Base-by-base conservation (phyloP, 2,113 vertebrate genomes). In the Odontesthes bonariensis region DNA sequence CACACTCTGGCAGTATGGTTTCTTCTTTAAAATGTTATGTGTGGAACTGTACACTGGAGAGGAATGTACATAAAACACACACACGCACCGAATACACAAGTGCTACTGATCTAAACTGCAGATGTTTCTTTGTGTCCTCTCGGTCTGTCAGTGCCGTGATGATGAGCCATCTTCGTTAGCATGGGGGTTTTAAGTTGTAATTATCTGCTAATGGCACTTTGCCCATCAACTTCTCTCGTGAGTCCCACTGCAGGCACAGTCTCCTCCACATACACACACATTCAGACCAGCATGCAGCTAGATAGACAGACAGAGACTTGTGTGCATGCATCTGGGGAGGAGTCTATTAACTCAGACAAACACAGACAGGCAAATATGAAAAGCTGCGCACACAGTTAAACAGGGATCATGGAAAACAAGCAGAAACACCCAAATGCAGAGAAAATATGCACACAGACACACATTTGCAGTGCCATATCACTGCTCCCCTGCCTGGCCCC, bases 161-260 rank as follows among this genome's bases (percentile, higher is more conserved):
- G 86, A 90, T 87, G 81, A 89, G 81, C 66, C 33, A 3, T 69
- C 59, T 82, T 89, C 68, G 63, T 92, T 89, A 85, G 82, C 72
- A 70, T 69, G 27, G 54, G 75, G 83, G 87, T 82, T 88, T 89
- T 88, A 87, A 86, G 85, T 84, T 74, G 75, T 87, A 89, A 91
- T 92, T 90, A 90, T 91, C 85, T 72, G 61, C 65, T 90, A 88
- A 88, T 89, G 86, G 89, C 81, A 84, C 88, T 89, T 83, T 82
- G 80, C 82, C 86, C 83, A 80, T 88, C 88, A 81, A 59, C 82
- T 84, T 77, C 81, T 84, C 75, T 66, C 17, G 72, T 32, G 65
- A 84, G 85, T 87, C 66, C 69, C 62, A 60, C 35, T 47, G 78
- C 65, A 79, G 11, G 46, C 56, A 73, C 12, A 12, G 10, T 23